Evolutionary conservation across 2,888 invertebrate genomes (phyloP), one percentile per base, ranked within the genome.

Genomic region (Conchocele bisecta): DNA sequence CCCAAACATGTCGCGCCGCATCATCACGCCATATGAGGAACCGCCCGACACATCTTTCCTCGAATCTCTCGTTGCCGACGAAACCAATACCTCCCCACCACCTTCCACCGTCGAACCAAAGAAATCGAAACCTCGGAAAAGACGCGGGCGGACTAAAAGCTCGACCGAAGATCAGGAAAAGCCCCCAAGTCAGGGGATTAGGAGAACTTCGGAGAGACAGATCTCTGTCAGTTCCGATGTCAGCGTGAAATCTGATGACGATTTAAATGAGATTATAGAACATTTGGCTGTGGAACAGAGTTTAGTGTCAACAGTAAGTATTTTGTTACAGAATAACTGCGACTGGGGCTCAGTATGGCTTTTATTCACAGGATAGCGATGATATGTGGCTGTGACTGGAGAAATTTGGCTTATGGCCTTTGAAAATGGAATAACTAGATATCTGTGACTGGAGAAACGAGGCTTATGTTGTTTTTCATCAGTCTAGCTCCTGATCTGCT

Each of bases 1-100:
- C 22, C 84, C 86, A 22, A 80, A 81, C 24, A 89, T 89, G 89
- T 79, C 80, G 22, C 65, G 86, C 13, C 80, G 90, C 29, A n/a
- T 83, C 44, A 81, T 90, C 22, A 90, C 90, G 5, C 89, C 89
- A 7, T 88, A 84, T 70, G 79, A 75, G 58, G 86, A 84, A 28
- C 83, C 83, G 20, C 89, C 89, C 2, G 77, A 78, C 22, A 69
- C 75, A 46, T 73, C 73, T 13, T 85, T 79, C 66, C 76, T 90
- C 31, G 84, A 87, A 51, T 66, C 70, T 5, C 72, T 89, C 46
- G 85, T 81, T 35, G 58, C 53, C n/a, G 46, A 50, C 33, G 44
- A 67, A 24, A 42, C 31, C 3, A 59, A 44, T 13, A 70, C 75
- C 6, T 31, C 54, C n/a, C 22, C 29, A 31, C 28, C 58, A 17